phyloP scores from a whole-genome alignment of 2,888 invertebrate genomes.

The Nemurella pictetii region DNA sequence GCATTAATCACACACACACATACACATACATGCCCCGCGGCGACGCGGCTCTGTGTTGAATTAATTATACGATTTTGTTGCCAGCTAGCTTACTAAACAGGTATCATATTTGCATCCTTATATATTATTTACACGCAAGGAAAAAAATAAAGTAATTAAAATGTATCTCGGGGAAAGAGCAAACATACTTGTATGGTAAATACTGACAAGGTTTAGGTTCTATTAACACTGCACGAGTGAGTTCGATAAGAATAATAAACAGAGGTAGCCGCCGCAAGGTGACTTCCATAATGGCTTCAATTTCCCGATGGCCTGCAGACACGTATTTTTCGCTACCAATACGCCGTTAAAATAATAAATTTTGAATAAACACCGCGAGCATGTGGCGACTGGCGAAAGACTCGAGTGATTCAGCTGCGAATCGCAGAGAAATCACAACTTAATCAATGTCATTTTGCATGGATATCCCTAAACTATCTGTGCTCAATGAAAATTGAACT shows the following conservation, averaged over 20 bases:
- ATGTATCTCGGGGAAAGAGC: not conserved
- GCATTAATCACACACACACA: not conserved
- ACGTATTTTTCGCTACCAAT: not conserved
- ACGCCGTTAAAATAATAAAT: not conserved
- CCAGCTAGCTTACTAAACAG: not conserved
- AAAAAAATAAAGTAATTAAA: not conserved
- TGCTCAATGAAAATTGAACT: no score
- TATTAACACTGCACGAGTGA: not conserved
- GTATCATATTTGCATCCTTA: not conserved
- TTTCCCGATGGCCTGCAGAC: not conserved
- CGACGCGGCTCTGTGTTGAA: not conserved
- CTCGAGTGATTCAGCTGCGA: no score
- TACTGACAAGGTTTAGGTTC: not conserved
- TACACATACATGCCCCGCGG: not conserved
- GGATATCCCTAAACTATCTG: no score
- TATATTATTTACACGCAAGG: not conserved
- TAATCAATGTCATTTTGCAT: no score
- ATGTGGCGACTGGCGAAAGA: not conserved
- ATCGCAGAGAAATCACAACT: no score
- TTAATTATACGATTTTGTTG: not conserved
- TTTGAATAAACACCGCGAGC: not conserved
- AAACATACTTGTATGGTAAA: not conserved
- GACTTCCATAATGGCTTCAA: not conserved
- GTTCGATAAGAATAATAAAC: not conserved
- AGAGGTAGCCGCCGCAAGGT: not conserved